Evolutionary conservation across 1,140 invertebrate species (phyloP), one percentile per base, ranked within the genome.

Genomic region (Tetramorium parvispinum): DNA sequence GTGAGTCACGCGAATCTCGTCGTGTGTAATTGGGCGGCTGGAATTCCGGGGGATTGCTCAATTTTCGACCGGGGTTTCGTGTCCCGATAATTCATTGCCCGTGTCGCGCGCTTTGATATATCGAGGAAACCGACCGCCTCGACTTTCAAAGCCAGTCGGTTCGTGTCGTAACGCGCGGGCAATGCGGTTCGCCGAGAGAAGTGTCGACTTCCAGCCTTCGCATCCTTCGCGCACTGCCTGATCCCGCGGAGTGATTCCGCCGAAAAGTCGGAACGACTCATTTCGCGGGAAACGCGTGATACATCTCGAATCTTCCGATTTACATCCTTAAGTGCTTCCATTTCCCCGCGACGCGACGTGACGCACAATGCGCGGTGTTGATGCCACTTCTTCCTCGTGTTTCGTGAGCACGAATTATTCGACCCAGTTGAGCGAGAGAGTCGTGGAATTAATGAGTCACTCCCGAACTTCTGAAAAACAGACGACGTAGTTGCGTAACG

Each of bases 41-140:
- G 61, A 90, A 89, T 90, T 89, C 61, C 66, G 66, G 5, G 68
- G 24, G 65, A 79, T 90, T 90, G 85, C 89, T 87, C 89, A 90
- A 90, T 90, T 90, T 90, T 49, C 85, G 78, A 24, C 57, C 57
- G 37, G 40, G 37, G 59, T 65, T 73, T 82, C 78, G 73, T 70
- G 82, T 78, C 43, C 27, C 21, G 49, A 37, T 57, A 82, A 21
- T 71, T 55, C 65, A 57, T 78, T 55, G 43, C n/a, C 57, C 24
- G 46, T 37, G 21, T 16, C 78, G 21, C 13, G 53, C 49, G 43
- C 24, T 16, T 13, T 59, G 73, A 40, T 59, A 59, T 61, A 61
- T 75, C 40, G 24, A 21, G 13, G 53, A 61, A 73, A 59, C 21
- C 24, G 40, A 43, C 2, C 53, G 16, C 27, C n/a, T 11, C 57